Evolutionary conservation across 2,113 vertebrate genomes (phyloP).

Genomic region (Pyxicephalus adspersus): DNA sequence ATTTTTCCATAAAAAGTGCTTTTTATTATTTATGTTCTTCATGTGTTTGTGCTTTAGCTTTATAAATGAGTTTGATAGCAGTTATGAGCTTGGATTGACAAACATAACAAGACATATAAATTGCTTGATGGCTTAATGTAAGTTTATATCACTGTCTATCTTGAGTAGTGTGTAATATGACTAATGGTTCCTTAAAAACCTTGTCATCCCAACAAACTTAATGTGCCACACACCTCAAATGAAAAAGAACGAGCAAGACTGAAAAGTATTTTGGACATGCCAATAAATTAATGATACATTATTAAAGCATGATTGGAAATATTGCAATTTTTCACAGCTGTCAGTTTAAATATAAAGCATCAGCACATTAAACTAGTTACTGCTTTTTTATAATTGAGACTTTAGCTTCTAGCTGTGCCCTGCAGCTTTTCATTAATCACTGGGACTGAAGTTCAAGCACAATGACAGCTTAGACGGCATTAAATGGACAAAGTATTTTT

Average conservation of each 20-base stretch:
- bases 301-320: conserved; percentile 95
- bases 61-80: no score
- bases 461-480: conserved; percentile 91
- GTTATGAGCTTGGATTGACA: no score
- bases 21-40: no score
- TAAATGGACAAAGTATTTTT: conserved; percentile 89
- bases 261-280: conserved; percentile 81
- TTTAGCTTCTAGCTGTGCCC: conserved; percentile 96
- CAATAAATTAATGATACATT: conserved; percentile 98
- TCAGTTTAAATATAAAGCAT: conserved; percentile 95
- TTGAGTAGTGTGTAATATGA: conserved; percentile 7
- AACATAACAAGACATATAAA: no score
- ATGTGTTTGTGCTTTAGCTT: no score
- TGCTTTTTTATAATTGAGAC: conserved; percentile 98
- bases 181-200: conserved; percentile 10
- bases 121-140: not conserved
- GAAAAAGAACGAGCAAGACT: conserved; percentile 68
- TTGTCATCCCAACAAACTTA: conserved; percentile 35
- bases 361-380: conserved; percentile 97
- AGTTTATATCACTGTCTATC: not conserved
- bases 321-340: conserved; percentile 96
- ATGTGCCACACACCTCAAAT: conserved; percentile 66
- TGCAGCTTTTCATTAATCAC: conserved; percentile 99
- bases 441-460: conserved; percentile 86
- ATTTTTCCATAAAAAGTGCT: no score